Evolutionary conservation across 1,140 invertebrate species (phyloP), one percentile per base, ranked within the genome.

Genomic region (Drosophila erecta): DNA sequence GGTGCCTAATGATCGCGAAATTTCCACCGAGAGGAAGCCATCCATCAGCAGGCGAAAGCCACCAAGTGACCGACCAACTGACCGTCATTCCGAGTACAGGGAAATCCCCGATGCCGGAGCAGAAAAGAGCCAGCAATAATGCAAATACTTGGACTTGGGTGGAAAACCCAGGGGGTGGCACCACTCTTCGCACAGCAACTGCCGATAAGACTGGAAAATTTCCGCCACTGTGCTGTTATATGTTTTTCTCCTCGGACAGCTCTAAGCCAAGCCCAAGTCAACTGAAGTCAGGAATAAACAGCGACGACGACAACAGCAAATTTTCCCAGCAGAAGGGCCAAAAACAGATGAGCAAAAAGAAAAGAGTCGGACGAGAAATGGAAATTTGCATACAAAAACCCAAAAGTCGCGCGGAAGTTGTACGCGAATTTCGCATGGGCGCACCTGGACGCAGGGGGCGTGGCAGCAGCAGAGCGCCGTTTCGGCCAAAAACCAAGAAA

Each of bases 341-440:
- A 38, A 24, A 11, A 40, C 30, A 14, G 22, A 6, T 2, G 22
- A 7, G 27, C 2, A 6, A 30, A 30, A 40, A 40, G 57, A 57
- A 57, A 69, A 49, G 58, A 51, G 51, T 72, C 17, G 69, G 59
- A 66, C 53, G 62, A 65, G 56, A 67, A 84, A 84, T 67, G 73
- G 38, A 83, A 87, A 87, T 85, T 84, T 80, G 81, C 80, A 84
- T 84, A 84, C 71, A 83, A 79, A 67, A 74, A 87, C 47, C 65
- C 38, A 35, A 62, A 64, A 80, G 56, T 85, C 56, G 69, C 62
- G 81, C 81, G 81, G 81, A 85, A 85, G 81, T 85, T 81, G 70
- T 78, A 76, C 56, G 81, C 74, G 79, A 85, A 76, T 59, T 85
- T 86, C 76, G 81, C 81, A 85, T 85, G 83, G 75, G 75, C 74